Evolutionary conservation across 1,140 invertebrate species (phyloP).

Genomic region (Zaprionus ornatus): DNA sequence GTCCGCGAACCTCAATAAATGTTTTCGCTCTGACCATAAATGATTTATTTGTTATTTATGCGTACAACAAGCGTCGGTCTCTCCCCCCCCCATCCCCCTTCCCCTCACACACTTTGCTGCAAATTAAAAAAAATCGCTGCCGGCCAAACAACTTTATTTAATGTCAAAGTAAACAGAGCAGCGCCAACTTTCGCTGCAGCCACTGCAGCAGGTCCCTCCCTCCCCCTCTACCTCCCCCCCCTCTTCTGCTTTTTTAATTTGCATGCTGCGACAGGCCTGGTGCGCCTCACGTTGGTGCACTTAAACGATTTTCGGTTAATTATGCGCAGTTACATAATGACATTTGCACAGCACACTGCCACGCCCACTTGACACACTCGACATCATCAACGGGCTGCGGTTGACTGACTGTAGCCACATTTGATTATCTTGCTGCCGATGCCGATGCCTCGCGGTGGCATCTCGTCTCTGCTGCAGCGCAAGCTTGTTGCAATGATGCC

Average conservation of each 20-base stretch:
- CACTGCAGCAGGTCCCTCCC: not conserved
- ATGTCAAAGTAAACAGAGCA: conserved; percentile 73
- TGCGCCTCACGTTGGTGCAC: conserved; percentile 19
- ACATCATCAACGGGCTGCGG: not conserved
- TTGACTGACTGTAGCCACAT: conserved; percentile 12
- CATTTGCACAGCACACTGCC: conserved; percentile 57
- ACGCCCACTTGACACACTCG: conserved; percentile 21
- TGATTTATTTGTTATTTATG: conserved; percentile 82
- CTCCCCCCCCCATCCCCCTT: conserved; percentile 6
- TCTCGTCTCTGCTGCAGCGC: not conserved
- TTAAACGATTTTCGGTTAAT: conserved; percentile 81
- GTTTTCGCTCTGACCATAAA: conserved; percentile 75
- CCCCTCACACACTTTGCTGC: conserved; percentile 6
- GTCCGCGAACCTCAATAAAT: conserved; percentile 68
- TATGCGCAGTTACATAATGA: conserved; percentile 73
- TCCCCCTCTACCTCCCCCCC: not conserved
- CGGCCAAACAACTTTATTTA: conserved; percentile 79
- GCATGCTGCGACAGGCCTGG: conserved; percentile 56
- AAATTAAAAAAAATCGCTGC: conserved; percentile 61
- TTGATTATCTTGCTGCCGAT: conserved; percentile 37
- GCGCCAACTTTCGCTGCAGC: conserved; percentile 30
- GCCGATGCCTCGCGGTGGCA: not conserved
- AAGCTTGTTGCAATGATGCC: not conserved
- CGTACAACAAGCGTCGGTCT: conserved; percentile 44
- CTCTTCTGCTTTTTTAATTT: conserved; percentile 67